Evolutionary conservation across 2,113 vertebrate genomes (phyloP), one percentile per base, ranked within the genome.

Genomic region (Myotis lucifugus): DNA sequence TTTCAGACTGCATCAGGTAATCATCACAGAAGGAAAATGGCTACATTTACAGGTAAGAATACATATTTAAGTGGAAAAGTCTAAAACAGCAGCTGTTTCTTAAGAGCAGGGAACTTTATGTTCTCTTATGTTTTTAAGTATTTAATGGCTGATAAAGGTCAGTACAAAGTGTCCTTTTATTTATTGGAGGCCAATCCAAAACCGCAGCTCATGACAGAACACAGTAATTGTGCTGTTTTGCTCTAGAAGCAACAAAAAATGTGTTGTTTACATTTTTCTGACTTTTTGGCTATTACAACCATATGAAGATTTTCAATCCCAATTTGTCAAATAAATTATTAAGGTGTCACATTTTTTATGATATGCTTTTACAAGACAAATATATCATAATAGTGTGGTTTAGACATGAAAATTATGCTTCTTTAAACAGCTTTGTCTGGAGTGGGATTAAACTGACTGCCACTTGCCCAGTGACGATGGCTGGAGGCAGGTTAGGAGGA

Each of bases 91-190:
- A 89, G 95, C 74, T 37, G 1, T 92, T 96, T 98, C 96, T 12
- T 0, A 98, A 95, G 85, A 95, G 88, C 86, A 97, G 92, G 94
- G 90, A 97, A 96, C 85, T 97, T 98, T 96, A 91, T 87, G 93
- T 97, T 94, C 90, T 96, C 52, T 96, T 95, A 96, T 94, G 95
- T 93, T 97, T 98, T 96, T 91, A 95, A 97, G 94, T 94, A 93
- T 97, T 97, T 96, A 98, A 84, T 89, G 97, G 93, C 94, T 98
- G 96, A 84, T 95, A 97, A 98, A 97, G 93, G 95, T 97, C 96
- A 96, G 78, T 88, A 93, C 73, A 96, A 94, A 91, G 3, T 74
- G 50, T 70, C 21, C 19, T 91, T 98, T 97, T 97, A 90, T 85
- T 96, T 37, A 66, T 82, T 34, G 25, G 95, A 94, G 96, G 86